Evolutionary conservation across 2,113 vertebrate genomes (phyloP), one percentile per base, ranked within the genome.

Genomic region (Promerops cafer): DNA sequence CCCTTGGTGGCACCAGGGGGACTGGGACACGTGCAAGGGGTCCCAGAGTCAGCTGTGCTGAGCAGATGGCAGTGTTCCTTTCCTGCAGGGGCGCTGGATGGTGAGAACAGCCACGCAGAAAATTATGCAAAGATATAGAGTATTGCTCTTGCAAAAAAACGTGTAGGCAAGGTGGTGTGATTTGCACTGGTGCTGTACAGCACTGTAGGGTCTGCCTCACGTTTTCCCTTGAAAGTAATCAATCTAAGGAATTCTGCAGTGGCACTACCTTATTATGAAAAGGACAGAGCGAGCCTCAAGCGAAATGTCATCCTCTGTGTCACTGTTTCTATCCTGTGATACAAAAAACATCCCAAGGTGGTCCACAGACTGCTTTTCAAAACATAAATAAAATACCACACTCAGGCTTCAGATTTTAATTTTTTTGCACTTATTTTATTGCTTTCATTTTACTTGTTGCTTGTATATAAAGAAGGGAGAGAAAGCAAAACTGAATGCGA

Each of bases 61-160:
- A 40, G 61, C 40, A 85, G 47, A 37, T 40, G 45, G 26, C 45
- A 33, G 31, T 0, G 0, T 16, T 72, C 6, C 27, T 56, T 69
- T 72, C 40, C 16, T 0, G 1, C 53, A 65, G 37, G 68, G 9
- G 20, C 0, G 0, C 27, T 50, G 50, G 13, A 16, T 69, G 11
- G 18, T 11, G 31, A 65, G 18, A 79, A 47, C 7, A 79, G 10
- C 11, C 1, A 0, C 3, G 3, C 0, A 2, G 70, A 82, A 70
- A 71, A 47, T 59, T 50, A 26, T 31, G 31, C 22, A 40, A 64
- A 84, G 23, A 8, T 13, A 27, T 6, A 10, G 11, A 60, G 21
- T 40, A 42, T 18, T 31, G 11, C 26, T 90, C 27, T 57, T 0
- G 1, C 6, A 52, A 72, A 60, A 28, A 44, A 49, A 9, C 5